Conservation (phyloP, 2,797 vertebrate genomes). For the Anguilla megastoma region DNA sequence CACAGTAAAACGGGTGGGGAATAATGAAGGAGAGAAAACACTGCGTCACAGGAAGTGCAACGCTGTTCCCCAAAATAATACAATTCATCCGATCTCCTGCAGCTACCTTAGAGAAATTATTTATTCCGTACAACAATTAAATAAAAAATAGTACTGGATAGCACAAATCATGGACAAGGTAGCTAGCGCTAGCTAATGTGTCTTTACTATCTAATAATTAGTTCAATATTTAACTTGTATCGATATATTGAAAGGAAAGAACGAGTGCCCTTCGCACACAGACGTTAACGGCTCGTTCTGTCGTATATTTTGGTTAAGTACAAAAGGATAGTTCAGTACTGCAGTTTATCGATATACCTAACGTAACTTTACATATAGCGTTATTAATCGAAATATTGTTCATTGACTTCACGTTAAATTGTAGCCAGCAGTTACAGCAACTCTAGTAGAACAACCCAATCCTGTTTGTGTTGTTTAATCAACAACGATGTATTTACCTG, state of each 20-base stretch:
- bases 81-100: background rate
- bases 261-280: background rate
- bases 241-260: background rate
- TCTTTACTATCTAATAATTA: background rate
- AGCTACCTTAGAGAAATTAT: background rate
- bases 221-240: background rate
- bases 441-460: background rate
- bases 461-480: background rate
- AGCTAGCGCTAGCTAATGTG: background rate
- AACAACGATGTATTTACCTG: slow-evolving; percentile 64
- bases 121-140: background rate
- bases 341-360: background rate
- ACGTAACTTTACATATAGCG: background rate
- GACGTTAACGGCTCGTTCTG: background rate
- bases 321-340: background rate
- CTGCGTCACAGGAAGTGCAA: background rate
- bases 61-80: background rate
- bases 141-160: background rate
- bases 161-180: background rate
- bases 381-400: background rate
- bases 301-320: background rate
- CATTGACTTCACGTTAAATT: background rate
- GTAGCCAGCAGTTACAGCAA: background rate
- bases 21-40: background rate
- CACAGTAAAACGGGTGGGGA: background rate